Conservation (phyloP, 1,140 invertebrate genomes). For the Ceratoteleas bidentatus region DNA sequence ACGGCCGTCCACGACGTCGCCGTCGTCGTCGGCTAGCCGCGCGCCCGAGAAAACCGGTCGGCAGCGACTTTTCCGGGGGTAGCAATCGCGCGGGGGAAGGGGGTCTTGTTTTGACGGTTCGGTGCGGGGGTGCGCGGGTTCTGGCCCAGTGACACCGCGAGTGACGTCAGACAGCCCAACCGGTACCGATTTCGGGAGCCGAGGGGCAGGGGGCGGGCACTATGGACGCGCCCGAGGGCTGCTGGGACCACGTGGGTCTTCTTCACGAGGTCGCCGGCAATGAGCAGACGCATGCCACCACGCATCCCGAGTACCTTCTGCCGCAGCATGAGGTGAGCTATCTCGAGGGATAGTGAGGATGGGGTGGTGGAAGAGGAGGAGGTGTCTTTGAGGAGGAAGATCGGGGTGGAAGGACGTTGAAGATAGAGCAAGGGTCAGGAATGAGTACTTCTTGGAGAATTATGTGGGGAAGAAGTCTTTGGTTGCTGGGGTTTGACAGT, state of each 20-base stretch:
- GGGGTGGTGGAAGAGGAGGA: background rate
- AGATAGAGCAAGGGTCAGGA: no score
- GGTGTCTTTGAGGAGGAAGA: background rate
- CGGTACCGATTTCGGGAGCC: slow-evolving; percentile 13
- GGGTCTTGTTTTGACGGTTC: slow-evolving; percentile 23
- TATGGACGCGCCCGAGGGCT: slow-evolving; percentile 79
- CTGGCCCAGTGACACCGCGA: slow-evolving; percentile 49
- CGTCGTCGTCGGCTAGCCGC: slow-evolving; percentile 66
- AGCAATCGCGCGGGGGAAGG: no score
- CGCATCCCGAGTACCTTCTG: slow-evolving; percentile 74
- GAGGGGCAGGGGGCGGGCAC: slow-evolving; percentile 36
- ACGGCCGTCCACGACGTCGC: slow-evolving; percentile 77
- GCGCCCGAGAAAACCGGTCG: no score
- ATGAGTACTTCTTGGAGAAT: no score
- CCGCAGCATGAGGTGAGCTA: slow-evolving; percentile 76
- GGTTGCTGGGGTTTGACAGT: no score
- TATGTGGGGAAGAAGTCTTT: no score
- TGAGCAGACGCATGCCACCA: slow-evolving; percentile 70
- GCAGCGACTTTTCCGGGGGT: no score
- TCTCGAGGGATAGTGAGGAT: background rate
- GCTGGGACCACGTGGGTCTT: slow-evolving; percentile 81
- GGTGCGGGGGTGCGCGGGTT: slow-evolving; percentile 21
- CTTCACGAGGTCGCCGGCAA: slow-evolving; percentile 76
- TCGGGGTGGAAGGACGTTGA: no score
- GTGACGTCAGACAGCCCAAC: slow-evolving; percentile 28